Percentiles rank a stretch among this genome's conserved stretches.
These are phyloP conservation scores for Zaprionus inermis DNA, from an alignment of 1,140 invertebrate species.

Conservation along the genomic window DNA sequence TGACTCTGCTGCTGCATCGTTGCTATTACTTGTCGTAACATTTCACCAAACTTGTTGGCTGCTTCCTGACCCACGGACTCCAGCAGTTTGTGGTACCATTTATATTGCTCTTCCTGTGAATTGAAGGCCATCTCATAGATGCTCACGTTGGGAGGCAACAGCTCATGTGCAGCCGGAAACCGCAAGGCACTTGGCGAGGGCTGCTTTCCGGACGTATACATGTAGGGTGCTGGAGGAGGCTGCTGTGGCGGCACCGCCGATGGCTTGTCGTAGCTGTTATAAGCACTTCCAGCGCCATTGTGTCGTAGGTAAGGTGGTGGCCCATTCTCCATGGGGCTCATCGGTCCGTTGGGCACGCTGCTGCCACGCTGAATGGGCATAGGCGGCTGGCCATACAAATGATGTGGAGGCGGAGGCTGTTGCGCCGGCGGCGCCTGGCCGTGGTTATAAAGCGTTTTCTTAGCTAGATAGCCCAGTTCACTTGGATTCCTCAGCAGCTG, in stretches of 20 bases:
- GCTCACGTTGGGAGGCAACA: conserved; percentile 82
- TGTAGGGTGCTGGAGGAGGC: conserved; percentile 61
- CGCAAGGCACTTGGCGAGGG: conserved; percentile 75
- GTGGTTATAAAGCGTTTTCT: conserved; percentile 75
- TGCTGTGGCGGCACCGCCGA: conserved; percentile 56
- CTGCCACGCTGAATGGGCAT: conserved; percentile 69
- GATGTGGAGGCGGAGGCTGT: conserved; percentile 60
- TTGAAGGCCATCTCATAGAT: conserved; percentile 83
- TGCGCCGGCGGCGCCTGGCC: conserved; percentile 63
- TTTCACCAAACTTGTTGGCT: conserved; percentile 81
- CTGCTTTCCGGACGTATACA: conserved; percentile 67
- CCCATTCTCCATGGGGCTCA: conserved; percentile 78
- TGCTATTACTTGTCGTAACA: conserved; percentile 75
- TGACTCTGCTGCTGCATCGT: conserved; percentile 66
- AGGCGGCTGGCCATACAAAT: conserved; percentile 66
- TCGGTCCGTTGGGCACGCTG: conserved; percentile 79
- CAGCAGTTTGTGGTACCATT: conserved; percentile 78
- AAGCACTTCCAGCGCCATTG: conserved; percentile 65
- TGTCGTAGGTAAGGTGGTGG: conserved; percentile 68
- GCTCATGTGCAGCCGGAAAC: conserved; percentile 78
- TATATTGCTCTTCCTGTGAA: conserved; percentile 82
- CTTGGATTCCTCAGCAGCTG: conserved; percentile 74
- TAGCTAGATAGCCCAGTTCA: conserved; percentile 73
- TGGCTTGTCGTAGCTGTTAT: conserved; percentile 62
- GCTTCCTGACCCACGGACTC: conserved; percentile 82